phyloP scores from a whole-genome alignment of 1,140 invertebrate species.

The Hestina assimilis region DNA sequence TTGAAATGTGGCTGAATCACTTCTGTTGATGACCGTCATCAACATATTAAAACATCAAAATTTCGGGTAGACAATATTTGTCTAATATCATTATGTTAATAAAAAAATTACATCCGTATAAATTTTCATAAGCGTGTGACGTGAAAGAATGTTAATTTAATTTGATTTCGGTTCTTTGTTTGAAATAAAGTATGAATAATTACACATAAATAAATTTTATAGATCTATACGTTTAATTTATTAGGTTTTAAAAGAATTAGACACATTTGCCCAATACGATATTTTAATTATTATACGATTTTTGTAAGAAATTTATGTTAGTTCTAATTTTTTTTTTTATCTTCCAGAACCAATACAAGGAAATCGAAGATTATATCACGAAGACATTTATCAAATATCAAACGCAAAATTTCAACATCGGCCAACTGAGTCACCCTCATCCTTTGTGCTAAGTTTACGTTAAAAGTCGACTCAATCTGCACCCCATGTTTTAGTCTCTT shows the following conservation, averaged over 20 bases:
- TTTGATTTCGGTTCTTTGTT: constrained; percentile 6
- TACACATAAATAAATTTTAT: constrained; percentile 11
- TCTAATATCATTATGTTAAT: too few species aligned
- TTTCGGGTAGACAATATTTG: too few species aligned
- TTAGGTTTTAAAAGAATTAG: background rate
- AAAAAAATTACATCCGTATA: background rate
- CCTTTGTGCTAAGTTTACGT: constrained; percentile 41
- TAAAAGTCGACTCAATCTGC: constrained; percentile 33
- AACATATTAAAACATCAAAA: too few species aligned
- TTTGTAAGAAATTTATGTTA: too few species aligned
- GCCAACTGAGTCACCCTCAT: constrained; percentile 2
- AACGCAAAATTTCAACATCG: background rate
- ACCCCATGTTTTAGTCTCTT: constrained; percentile 29
- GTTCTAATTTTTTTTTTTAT: background rate
- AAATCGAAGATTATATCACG: background rate
- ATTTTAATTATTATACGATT: too few species aligned
- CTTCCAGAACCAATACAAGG: background rate
- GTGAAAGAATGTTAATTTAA: constrained; percentile 16
- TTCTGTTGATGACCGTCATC: too few species aligned
- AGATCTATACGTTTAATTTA: background rate
- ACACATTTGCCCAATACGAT: too few species aligned
- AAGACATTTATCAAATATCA: background rate
- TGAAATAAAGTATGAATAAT: constrained; percentile 7
- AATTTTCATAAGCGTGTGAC: constrained; percentile 1
- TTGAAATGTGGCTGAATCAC: too few species aligned